These are phyloP conservation scores for Apaloderma vittatum DNA, from an alignment of 2,113 vertebrate species.

Conservation along the genomic window DNA sequence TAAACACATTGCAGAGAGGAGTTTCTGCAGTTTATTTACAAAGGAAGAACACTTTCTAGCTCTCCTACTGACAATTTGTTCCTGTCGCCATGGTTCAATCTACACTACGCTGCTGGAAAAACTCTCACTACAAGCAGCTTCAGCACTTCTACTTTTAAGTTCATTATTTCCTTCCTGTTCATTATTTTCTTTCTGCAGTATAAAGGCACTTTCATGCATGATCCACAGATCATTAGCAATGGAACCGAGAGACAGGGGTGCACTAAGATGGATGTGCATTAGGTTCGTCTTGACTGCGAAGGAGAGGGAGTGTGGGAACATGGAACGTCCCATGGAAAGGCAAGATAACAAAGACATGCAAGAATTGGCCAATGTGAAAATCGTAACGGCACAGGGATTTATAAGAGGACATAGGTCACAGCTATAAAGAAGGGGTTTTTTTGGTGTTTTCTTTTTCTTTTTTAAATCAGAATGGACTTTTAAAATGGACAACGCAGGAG, in stretches of 20 bases:
- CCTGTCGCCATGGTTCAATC: accelerated
- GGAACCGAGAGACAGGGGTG: background rate
- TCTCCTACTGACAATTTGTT: background rate
- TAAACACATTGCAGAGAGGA: background rate
- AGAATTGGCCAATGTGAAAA: background rate
- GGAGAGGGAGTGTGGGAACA: background rate
- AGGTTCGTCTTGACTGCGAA: background rate
- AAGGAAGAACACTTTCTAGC: background rate
- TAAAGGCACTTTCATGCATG: background rate
- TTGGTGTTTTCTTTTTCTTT: background rate
- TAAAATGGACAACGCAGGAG: background rate
- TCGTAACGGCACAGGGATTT: background rate
- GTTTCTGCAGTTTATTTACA: conserved; percentile 24
- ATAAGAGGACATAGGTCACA: background rate
- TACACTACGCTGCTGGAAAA: background rate
- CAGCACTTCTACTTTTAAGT: background rate
- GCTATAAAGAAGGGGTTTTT: background rate
- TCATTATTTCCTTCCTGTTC: background rate
- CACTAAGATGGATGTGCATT: background rate
- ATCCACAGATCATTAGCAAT: background rate
- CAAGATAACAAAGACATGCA: background rate
- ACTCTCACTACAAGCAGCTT: background rate
- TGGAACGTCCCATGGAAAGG: background rate
- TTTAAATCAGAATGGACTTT: background rate
- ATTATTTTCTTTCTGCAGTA: background rate